Conservation (phyloP, 2,113 vertebrate species). For the Empidonax alnorum region DNA sequence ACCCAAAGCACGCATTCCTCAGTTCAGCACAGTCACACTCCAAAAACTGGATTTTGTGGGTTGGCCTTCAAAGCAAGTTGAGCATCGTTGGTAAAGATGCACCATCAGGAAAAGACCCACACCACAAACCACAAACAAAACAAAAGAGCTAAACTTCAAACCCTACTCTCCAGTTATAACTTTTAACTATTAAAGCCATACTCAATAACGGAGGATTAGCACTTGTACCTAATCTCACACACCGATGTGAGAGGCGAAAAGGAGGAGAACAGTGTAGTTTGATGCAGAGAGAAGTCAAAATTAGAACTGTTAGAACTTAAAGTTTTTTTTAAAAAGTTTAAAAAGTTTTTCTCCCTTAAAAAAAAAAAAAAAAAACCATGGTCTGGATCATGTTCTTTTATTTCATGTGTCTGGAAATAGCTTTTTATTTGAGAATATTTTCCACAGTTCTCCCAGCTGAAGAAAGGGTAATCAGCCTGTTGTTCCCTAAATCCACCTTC, state of each 20-base stretch:
- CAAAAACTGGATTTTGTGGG: background rate
- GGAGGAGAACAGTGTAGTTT: background rate
- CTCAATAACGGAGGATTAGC: background rate
- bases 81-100: background rate
- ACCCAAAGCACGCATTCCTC: background rate
- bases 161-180: background rate
- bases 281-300: slow-evolving; percentile 22
- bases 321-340: background rate
- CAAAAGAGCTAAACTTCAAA: background rate
- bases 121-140: background rate
- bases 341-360: background rate
- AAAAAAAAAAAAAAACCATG: background rate
- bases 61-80: background rate
- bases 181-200: background rate
- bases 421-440: background rate
- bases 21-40: background rate
- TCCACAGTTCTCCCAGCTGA: background rate
- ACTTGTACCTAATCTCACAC: background rate
- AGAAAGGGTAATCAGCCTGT: background rate
- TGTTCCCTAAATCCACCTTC: background rate
- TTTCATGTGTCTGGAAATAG: background rate
- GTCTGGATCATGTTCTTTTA: background rate
- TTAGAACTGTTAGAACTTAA: background rate
- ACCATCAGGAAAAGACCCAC: background rate
- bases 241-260: background rate